A percentile compares a stretch with the other conserved stretches of the same genome.
Evolutionary conservation across 1,140 invertebrate genomes (phyloP).

Genomic region (Battus philenor): DNA sequence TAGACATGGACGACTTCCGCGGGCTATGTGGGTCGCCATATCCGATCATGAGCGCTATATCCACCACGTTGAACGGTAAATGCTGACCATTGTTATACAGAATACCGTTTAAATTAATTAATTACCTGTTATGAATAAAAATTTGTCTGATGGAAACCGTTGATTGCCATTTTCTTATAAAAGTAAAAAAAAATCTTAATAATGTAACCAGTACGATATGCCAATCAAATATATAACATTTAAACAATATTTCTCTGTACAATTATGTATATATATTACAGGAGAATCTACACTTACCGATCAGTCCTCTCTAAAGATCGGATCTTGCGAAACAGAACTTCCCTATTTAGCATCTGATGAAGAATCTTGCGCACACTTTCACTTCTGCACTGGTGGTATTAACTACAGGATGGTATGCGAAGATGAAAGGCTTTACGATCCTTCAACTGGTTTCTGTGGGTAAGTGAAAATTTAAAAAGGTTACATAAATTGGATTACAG

Average conservation of each 20-base stretch:
- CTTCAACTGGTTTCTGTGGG: slow-evolving; percentile 73
- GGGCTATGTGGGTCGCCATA: slow-evolving; percentile 81
- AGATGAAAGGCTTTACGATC: slow-evolving; percentile 73
- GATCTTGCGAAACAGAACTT: slow-evolving; percentile 67
- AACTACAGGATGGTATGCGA: slow-evolving; percentile 76
- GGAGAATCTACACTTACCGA: slow-evolving; percentile 48
- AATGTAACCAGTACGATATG: too few relatives aligned
- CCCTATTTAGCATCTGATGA: slow-evolving; percentile 78
- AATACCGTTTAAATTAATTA: too few relatives aligned
- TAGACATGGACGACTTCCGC: slow-evolving; percentile 83
- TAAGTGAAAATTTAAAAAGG: slow-evolving; percentile 28
- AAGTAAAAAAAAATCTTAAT: too few relatives aligned
- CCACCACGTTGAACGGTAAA: slow-evolving; percentile 76
- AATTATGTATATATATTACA: slow-evolving; percentile 20
- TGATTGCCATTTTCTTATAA: too few relatives aligned
- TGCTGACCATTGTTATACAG: background rate
- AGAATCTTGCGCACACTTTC: slow-evolving; percentile 81
- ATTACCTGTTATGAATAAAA: too few relatives aligned
- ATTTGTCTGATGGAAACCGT: too few relatives aligned
- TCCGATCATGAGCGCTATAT: slow-evolving; percentile 79
- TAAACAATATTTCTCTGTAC: too few relatives aligned
- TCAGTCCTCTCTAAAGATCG: slow-evolving; percentile 60
- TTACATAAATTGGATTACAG: background rate
- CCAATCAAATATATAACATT: too few relatives aligned
- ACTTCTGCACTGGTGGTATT: slow-evolving; percentile 80